These are phyloP conservation scores for Mus spicilegus DNA, from an alignment of 2,113 vertebrate species.

Conservation along the genomic window DNA sequence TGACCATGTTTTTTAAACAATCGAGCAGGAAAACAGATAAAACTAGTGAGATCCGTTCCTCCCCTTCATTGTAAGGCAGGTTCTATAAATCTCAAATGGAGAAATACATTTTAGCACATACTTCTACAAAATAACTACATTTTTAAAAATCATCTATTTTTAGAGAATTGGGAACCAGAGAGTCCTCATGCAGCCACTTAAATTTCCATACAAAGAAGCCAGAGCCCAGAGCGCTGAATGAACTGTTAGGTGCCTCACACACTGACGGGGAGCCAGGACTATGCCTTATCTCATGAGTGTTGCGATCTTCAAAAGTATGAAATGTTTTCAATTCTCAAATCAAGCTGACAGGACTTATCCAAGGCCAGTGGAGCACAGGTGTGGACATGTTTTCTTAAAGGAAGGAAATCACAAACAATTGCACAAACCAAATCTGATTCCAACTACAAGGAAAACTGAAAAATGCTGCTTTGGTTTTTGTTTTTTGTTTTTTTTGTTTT, in stretches of 20 bases:
- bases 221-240: not conserved
- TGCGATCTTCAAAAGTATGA: not conserved
- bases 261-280: not conserved
- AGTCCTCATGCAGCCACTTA: not conserved
- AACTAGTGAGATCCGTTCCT: not conserved
- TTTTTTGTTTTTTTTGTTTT: no score
- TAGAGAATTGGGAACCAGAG: not conserved
- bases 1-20: constrained; percentile 28
- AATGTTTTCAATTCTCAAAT: not conserved
- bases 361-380: not conserved
- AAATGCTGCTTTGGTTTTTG: not conserved
- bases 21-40: constrained; percentile 29
- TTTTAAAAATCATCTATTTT: not conserved
- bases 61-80: not conserved
- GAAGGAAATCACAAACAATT: not conserved
- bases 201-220: not conserved
- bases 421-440: not conserved
- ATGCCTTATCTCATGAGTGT: not conserved
- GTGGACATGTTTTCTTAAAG: not conserved
- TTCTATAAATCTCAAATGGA: not conserved
- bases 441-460: not conserved
- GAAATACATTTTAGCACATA: constrained; percentile 18
- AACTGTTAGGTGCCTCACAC: not conserved
- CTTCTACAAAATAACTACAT: not conserved
- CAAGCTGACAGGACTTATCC: not conserved